These are phyloP conservation scores for Synergus itoensis DNA, from an alignment of 2,888 invertebrate species.

Conservation along the genomic window DNA sequence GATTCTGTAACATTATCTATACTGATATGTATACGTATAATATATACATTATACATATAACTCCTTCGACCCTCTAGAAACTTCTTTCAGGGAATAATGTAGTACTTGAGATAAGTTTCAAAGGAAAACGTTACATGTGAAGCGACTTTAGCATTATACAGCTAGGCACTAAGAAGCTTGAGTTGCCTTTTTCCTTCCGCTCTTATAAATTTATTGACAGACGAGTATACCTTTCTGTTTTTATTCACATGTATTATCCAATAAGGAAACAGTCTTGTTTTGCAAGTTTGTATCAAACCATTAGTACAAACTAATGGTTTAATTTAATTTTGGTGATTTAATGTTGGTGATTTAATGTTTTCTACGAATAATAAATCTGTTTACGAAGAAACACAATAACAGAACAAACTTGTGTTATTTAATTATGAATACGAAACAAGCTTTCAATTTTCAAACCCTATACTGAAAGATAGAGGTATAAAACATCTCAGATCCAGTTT, in stretches of 20 bases:
- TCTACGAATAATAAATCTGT: neutral
- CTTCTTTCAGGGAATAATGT: constrained; percentile 27
- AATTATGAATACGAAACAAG: neutral
- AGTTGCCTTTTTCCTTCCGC: neutral
- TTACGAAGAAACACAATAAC: neutral
- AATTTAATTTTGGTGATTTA: too few relatives aligned
- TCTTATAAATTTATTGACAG: constrained; percentile 16
- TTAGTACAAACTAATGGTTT: neutral
- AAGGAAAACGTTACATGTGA: constrained; percentile 8
- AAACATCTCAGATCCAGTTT: neutral
- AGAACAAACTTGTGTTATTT: neutral
- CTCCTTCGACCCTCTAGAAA: neutral
- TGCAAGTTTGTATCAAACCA: neutral
- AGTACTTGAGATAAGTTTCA: constrained; percentile 21
- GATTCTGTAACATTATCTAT: constrained; percentile 28
- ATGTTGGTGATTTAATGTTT: neutral
- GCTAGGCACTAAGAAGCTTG: neutral
- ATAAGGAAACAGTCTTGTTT: neutral
- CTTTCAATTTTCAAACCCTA: neutral
- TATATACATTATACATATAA: neutral
- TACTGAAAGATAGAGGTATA: neutral
- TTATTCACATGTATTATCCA: neutral
- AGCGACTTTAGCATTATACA: constrained; percentile 9
- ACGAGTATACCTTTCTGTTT: neutral
- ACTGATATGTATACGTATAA: constrained; percentile 10